Evolutionary conservation across 2,888 invertebrate species (phyloP).

Genomic region (Serripes groenlandicus): DNA sequence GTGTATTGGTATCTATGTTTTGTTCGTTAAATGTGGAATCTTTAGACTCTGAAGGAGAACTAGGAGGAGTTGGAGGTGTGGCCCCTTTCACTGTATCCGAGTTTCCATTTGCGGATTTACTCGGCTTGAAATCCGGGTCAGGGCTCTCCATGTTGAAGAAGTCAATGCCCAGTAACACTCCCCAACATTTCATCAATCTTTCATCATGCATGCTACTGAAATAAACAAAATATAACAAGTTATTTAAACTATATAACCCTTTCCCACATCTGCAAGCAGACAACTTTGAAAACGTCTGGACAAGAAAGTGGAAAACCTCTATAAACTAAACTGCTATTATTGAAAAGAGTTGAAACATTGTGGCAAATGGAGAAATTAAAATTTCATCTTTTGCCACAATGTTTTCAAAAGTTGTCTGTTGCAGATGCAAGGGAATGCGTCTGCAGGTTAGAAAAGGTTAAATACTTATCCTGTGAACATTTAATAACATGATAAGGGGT

Average conservation of each 20-base stretch:
- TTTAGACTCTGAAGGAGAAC: constrained; percentile 33
- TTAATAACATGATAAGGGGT: no score
- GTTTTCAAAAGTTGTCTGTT: no score
- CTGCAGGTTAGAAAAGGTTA: no score
- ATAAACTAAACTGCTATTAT: no score
- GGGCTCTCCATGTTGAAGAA: constrained; percentile 71
- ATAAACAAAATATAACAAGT: not conserved
- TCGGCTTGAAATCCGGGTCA: constrained; percentile 3
- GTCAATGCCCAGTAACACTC: constrained; percentile 90
- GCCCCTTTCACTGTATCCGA: not conserved
- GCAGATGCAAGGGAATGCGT: no score
- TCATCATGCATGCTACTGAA: constrained; percentile 89
- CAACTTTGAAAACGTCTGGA: no score
- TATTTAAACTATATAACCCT: not conserved
- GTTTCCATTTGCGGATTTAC: not conserved
- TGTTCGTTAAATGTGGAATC: not conserved
- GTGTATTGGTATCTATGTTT: constrained; percentile 8
- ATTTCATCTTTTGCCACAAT: no score
- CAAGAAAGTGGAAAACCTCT: no score
- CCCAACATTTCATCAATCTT: constrained; percentile 90
- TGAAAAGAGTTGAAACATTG: no score
- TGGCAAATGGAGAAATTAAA: no score
- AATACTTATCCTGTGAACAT: no score
- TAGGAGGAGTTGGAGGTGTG: not conserved
- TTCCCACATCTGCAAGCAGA: no score